These are phyloP conservation scores for Pristionchus fissidentatus DNA, from an alignment of 2,888 invertebrate species.

Conservation along the genomic window DNA sequence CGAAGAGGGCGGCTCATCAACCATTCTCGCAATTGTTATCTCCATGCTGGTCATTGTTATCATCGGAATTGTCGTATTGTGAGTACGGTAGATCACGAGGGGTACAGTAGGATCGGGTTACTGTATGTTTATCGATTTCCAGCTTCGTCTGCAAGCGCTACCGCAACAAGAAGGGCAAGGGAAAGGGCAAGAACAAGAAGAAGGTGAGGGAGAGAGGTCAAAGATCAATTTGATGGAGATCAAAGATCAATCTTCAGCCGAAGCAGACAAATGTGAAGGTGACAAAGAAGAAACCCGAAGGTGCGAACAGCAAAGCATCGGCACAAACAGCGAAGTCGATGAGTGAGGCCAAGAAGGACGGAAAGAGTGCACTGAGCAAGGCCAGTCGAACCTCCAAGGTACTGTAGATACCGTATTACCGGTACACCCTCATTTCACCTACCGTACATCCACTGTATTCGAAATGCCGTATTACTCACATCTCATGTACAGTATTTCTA, in stretches of 20 bases:
- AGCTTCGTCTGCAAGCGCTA: slow-evolving; percentile 34
- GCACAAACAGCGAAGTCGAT: slow-evolving; percentile 5
- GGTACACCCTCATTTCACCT: too few species aligned
- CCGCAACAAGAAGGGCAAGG: slow-evolving; percentile 29
- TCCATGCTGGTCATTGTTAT: background rate
- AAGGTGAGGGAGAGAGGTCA: background rate
- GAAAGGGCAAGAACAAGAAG: slow-evolving; percentile 20
- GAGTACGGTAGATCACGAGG: slow-evolving; percentile 17
- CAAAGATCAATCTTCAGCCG: background rate
- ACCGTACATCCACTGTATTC: too few species aligned
- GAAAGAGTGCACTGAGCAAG: background rate
- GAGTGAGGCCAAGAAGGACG: slow-evolving; percentile 32
- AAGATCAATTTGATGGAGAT: slow-evolving; percentile 15
- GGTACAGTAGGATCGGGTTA: background rate
- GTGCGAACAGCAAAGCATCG: background rate
- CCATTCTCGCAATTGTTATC: background rate
- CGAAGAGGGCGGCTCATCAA: too few species aligned
- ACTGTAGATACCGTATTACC: too few species aligned
- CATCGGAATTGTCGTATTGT: background rate
- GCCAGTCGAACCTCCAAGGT: background rate
- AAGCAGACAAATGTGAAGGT: slow-evolving; percentile 46
- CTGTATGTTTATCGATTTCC: too few species aligned
- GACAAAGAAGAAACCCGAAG: slow-evolving; percentile 30
- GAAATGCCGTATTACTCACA: too few species aligned
- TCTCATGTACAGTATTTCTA: slow-evolving; percentile 10